Base-by-base conservation (phyloP, 2,888 invertebrate species). In the Pegoplata infirma region DNA sequence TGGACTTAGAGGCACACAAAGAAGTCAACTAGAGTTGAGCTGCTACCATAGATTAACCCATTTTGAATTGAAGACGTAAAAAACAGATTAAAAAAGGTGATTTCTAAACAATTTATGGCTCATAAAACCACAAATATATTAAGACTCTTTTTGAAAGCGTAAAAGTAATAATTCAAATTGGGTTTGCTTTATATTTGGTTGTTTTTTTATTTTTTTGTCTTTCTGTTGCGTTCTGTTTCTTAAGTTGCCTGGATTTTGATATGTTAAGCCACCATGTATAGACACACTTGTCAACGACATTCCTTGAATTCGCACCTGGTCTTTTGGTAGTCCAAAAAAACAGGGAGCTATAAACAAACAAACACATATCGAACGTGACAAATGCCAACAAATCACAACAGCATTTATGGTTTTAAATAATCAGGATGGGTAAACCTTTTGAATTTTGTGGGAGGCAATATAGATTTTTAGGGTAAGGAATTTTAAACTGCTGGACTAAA, bases 241-340 rank as follows among this genome's bases (percentile, higher is more conserved):
- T 72, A 56, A 16, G n/a, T 19, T 46, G 51, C 12, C 16, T 21
- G 44, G 17, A 58, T 63, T 53, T 64, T 76, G 79, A 75, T 71
- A 67, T 72, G 71, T 55, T 63, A 66, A 75, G 44, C 79, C 79
- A 75, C 79, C 79, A 79, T 68, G 75, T 79, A 79, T 75, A 79
- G 75, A 71, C 71, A 75, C 79, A 79, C 79, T 79, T 79, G 79
- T 79, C 79, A 79, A 63, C 58, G 63, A 53, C 79, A 79, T 79
- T 79, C 79, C 75, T 79, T 75, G 28, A 79, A 79, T 79, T 79
- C 79, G 71, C 79, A 79, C 79, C 79, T 79, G 79, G 75, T 67
- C 79, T 75, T 75, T 44, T 40, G n/a, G 73, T 74, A 67, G 59
- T 53, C 44, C 53, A 46, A 64, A 56, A n/a, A 67, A 71, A 71